Base-by-base conservation (phyloP, 2,797 vertebrate species). In the Adelosebastes latens region DNA sequence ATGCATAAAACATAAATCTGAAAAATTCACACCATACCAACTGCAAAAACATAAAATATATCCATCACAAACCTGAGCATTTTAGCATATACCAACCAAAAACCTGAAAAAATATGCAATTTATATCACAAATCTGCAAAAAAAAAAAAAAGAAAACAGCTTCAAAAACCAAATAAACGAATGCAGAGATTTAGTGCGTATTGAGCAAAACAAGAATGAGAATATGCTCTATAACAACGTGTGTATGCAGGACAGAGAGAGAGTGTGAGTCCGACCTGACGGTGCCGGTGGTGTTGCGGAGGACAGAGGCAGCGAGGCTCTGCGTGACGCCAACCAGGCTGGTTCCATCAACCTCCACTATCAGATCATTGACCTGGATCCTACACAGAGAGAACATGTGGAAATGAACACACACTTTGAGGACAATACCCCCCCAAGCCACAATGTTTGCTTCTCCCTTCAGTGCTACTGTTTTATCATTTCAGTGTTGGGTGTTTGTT, bases 311-410 rank as follows among this genome's bases (percentile, higher is more conserved):
- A 0, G 98, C 98, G 2, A 99, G 98, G 90, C 96, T 98, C 94
- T 99, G 98, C 4, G 98, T 99, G 75, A 99, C 98, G 0, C 98
- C 98, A 42, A 99, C 98, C 94, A 99, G 93, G 79, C 98, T 99
- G 71, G 97, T 98, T 56, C 98, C 98, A 0, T 99, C 98, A 16
- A 99, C 98, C 91, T 99, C 98, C 85, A 99, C 98, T 2, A 99
- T 97, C 53, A 99, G 96, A 24, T 99, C 98, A 0, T 99, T 99
- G 84, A 99, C 98, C 95, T 97, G 97, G 94, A 99, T 99, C 96
- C 98, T 99, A 82, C 46, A 84, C 58, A 77, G 3, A 79, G 20
- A 80, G 2, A 70, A 61, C 11, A 52, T 16, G 76, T 63, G 32
- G 64, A 63, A 16, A 36, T 13, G 16, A 25, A 14, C 20, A 20